A percentile compares a stretch with the other conserved stretches of the same genome.
phyloP scores from a whole-genome alignment of 2,797 vertebrate genomes.

The Echiichthys vipera region DNA sequence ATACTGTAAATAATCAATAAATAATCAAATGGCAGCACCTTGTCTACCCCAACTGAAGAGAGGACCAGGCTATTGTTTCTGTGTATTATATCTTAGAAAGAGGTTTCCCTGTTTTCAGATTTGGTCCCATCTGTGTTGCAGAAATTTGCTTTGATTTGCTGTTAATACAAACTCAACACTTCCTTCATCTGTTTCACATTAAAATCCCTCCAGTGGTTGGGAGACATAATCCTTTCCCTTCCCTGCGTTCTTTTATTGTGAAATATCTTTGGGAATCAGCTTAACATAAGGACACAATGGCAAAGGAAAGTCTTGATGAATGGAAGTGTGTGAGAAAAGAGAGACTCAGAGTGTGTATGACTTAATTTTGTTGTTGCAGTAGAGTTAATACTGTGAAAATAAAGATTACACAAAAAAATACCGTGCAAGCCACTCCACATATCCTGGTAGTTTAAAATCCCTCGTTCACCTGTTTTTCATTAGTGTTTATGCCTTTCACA shows the following conservation, averaged over 20 bases:
- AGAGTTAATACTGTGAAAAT: conserved; percentile 14
- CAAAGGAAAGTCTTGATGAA: conserved; percentile 19
- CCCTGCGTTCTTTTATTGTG: conserved; percentile 46
- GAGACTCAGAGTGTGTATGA: background rate
- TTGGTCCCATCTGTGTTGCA: conserved; percentile 3
- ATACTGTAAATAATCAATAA: background rate
- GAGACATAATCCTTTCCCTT: conserved; percentile 42
- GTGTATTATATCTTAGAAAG: conserved; percentile 11
- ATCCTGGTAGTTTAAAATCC: background rate
- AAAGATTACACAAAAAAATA: conserved; percentile 4
- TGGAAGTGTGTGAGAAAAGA: conserved; percentile 20
- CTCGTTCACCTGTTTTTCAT: no score
- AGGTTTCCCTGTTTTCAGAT: conserved; percentile 7
- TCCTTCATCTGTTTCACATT: conserved; percentile 60
- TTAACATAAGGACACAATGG: conserved; percentile 22
- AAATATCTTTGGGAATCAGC: conserved; percentile 42
- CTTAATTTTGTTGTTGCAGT: background rate
- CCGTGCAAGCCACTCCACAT: background rate
- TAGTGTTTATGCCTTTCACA: conserved; percentile 13
- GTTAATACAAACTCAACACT: conserved; percentile 48
- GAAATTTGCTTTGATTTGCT: conserved; percentile 28
- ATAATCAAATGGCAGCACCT: background rate
- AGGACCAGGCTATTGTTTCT: conserved; percentile 10
- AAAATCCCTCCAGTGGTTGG: conserved; percentile 43
- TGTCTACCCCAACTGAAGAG: background rate